Evolutionary conservation across 1,140 invertebrate species (phyloP).

Genomic region (Hycleus cichorii): DNA sequence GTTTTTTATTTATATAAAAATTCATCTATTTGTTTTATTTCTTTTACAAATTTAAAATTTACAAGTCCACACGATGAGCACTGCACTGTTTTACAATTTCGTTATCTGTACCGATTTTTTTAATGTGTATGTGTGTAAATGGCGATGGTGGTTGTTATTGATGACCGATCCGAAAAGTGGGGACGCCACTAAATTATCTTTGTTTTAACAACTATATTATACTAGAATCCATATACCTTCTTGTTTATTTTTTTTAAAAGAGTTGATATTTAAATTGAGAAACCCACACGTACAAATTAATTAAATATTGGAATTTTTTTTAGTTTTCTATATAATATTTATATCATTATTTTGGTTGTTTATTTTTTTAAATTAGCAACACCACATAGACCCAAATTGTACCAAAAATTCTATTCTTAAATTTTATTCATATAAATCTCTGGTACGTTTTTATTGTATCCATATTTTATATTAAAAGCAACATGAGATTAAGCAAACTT

Average conservation of each 20-base stretch:
- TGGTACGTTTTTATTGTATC: too few relatives aligned
- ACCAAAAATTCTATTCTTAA: too few relatives aligned
- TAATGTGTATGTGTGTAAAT: not conserved
- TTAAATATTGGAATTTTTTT: conserved; percentile 17
- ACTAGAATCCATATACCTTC: conserved; percentile 40
- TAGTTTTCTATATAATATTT: conserved; percentile 12
- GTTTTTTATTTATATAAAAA: not conserved
- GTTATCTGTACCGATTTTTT: conserved; percentile 10
- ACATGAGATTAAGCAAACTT: conserved; percentile 14
- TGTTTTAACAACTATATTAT: conserved; percentile 33
- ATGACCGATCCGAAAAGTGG: conserved; percentile 39
- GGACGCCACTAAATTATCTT: conserved; percentile 31
- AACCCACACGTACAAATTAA: conserved; percentile 24
- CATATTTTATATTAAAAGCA: conserved; percentile 3
- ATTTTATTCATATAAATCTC: too few relatives aligned
- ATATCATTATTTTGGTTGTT: not conserved
- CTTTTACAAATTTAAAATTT: conserved; percentile 13
- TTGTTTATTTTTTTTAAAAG: conserved; percentile 17
- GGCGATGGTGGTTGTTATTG: not conserved
- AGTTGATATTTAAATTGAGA: conserved; percentile 18
- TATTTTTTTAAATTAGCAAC: conserved; percentile 3
- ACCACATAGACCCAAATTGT: conserved; percentile 12
- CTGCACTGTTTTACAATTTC: conserved; percentile 27
- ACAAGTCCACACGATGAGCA: conserved; percentile 29
- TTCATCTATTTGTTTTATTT: not conserved